Conservation (phyloP, 2,113 vertebrate species). For the Saguinus imperator region DNA sequence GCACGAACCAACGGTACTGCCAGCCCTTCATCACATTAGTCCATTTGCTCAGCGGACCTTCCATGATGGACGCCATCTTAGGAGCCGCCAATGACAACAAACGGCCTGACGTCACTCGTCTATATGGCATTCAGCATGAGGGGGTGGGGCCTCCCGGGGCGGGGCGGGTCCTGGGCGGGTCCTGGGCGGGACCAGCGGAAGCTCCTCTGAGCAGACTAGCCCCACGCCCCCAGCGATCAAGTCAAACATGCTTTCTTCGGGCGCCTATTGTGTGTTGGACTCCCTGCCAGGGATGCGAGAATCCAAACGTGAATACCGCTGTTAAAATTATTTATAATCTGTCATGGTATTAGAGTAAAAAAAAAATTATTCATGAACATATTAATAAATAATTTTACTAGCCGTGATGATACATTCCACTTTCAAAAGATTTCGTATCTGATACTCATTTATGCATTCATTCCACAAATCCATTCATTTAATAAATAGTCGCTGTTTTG, state of each 20-base stretch:
- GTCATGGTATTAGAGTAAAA: not conserved
- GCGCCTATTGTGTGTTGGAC: not conserved
- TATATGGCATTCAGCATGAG: conserved; percentile 53
- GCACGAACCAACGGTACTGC: conserved; percentile 99
- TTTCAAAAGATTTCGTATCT: conserved; percentile 2
- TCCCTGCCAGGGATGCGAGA: not conserved
- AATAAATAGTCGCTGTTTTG: conserved; percentile 7
- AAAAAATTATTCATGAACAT: not conserved
- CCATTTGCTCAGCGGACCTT: conserved; percentile 99
- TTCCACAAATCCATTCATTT: not conserved
- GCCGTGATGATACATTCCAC: not conserved
- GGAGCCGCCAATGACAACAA: conserved; percentile 85
- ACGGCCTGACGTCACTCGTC: conserved; percentile 78
- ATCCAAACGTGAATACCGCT: not conserved
- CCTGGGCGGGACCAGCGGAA: not conserved
- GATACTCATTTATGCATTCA: not conserved
- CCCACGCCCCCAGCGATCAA: not conserved
- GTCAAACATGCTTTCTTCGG: not conserved
- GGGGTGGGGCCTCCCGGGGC: conserved; percentile 31
- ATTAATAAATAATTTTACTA: not conserved
- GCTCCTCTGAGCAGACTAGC: fast-evolving
- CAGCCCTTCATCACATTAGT: conserved; percentile 99
- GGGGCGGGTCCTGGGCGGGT: not conserved
- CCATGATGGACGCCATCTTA: conserved; percentile 99
- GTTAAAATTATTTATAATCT: not conserved